phyloP scores from a whole-genome alignment of 2,113 vertebrate species.

The Tautogolabrus adspersus region DNA sequence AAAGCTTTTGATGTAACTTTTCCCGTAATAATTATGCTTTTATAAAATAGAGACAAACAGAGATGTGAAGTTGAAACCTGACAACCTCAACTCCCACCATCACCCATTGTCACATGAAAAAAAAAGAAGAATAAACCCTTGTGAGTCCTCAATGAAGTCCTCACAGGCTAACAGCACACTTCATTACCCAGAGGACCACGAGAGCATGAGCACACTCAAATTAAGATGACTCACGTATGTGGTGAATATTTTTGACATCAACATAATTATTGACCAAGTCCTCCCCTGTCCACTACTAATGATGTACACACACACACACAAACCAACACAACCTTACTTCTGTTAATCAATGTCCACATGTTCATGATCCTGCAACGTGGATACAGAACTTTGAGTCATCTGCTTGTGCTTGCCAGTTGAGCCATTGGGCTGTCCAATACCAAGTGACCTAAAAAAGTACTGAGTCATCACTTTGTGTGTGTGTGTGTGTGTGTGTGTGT shows the following conservation, averaged over 20 bases:
- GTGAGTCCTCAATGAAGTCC: constrained; percentile 26
- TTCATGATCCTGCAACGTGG: neutral
- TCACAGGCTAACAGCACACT: constrained; percentile 32
- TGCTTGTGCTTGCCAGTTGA: constrained; percentile 1
- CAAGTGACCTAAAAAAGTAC: constrained; percentile 30
- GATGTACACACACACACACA: neutral
- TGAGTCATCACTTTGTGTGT: constrained; percentile 46
- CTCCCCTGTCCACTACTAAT: constrained; percentile 13
- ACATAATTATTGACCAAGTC: constrained; percentile 3
- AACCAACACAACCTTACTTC: neutral
- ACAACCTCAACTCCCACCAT: constrained; percentile 12
- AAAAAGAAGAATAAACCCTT: neutral
- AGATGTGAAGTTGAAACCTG: no score
- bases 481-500: constrained; percentile 29
- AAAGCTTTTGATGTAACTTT: no score
- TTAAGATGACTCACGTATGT: constrained; percentile 51
- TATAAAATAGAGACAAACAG: neutral
- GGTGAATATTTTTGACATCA: constrained; percentile 22
- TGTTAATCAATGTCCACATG: neutral
- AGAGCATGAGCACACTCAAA: constrained; percentile 23
- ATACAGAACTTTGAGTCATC: neutral
- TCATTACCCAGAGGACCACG: constrained; percentile 27
- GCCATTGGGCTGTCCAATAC: constrained; percentile 16
- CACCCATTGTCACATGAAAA: neutral
- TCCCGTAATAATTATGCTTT: no score